A percentile compares a stretch with the other conserved stretches of the same genome.
phyloP scores from a whole-genome alignment of 2,888 invertebrate genomes.

The Trissonchulus latispiculum region DNA sequence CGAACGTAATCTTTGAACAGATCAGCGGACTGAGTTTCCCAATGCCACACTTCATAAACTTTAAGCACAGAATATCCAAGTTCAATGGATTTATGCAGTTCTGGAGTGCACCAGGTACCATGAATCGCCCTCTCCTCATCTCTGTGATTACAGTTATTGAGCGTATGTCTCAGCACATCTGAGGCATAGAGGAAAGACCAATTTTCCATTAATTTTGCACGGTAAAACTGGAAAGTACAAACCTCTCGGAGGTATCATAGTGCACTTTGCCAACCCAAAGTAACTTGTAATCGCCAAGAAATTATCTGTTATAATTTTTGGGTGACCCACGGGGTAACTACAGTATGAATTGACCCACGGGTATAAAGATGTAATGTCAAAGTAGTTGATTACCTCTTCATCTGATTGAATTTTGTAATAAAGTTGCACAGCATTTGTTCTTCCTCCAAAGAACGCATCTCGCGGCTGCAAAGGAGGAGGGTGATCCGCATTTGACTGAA shows the following conservation, averaged over 20 bases:
- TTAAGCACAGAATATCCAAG: not conserved
- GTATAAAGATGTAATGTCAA: too few relatives aligned
- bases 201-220: not conserved
- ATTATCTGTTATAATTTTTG: constrained; percentile 10
- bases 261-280: constrained; percentile 1
- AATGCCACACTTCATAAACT: constrained; percentile 13
- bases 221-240: not conserved
- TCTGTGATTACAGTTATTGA: not conserved
- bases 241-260: not conserved
- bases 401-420: too few relatives aligned
- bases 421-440: too few relatives aligned
- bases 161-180: not conserved
- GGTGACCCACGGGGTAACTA: not conserved
- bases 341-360: too few relatives aligned
- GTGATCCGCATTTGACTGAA: too few relatives aligned
- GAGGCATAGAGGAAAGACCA: constrained; percentile 7
- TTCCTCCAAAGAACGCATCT: too few relatives aligned
- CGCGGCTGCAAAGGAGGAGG: too few relatives aligned
- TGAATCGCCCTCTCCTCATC: not conserved
- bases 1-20: too few relatives aligned
- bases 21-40: not conserved
- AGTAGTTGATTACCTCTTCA: too few relatives aligned
- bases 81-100: not conserved
- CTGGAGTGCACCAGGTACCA: not conserved
- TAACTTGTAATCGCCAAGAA: not conserved